phyloP scores from a whole-genome alignment of 2,888 invertebrate species.

The Magallana nippona region DNA sequence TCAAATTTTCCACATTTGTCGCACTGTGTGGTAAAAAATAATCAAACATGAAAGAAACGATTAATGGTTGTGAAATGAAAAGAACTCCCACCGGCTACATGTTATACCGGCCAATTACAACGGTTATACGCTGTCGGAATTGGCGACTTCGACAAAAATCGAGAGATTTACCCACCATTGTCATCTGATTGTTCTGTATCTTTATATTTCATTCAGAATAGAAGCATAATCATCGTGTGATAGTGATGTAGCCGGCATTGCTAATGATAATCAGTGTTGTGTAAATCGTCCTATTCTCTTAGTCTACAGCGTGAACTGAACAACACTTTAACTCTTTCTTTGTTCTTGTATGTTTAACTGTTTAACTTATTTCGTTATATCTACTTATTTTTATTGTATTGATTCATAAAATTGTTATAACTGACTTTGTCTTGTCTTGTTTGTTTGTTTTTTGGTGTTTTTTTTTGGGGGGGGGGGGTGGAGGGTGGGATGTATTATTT shows the following conservation, averaged over 20 bases:
- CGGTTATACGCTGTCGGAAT: not conserved
- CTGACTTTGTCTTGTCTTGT: too few relatives aligned
- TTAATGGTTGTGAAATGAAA: not conserved
- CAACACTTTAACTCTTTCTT: not conserved
- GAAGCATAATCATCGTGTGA: not conserved
- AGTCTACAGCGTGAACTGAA: not conserved
- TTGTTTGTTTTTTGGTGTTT: not conserved
- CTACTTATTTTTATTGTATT: conserved; percentile 12
- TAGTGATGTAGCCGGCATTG: not conserved
- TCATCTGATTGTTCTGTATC: not conserved
- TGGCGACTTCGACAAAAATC: not conserved
- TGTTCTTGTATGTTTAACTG: not conserved
- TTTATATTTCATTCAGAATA: not conserved
- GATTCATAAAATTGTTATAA: not conserved
- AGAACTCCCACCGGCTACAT: conserved; percentile 7
- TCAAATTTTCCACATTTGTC: not conserved
- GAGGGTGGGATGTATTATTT: too few relatives aligned
- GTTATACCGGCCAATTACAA: conserved; percentile 16
- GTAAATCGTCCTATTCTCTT: not conserved
- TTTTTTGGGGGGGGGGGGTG: not conserved
- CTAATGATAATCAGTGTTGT: not conserved
- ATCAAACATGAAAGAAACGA: conserved; percentile 15
- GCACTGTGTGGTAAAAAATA: not conserved
- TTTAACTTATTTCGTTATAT: not conserved
- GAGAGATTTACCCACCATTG: not conserved